Conservation (phyloP, 37 sponge, comb jelly and placozoan genomes). For the Mnemiopsis leidyi region DNA sequence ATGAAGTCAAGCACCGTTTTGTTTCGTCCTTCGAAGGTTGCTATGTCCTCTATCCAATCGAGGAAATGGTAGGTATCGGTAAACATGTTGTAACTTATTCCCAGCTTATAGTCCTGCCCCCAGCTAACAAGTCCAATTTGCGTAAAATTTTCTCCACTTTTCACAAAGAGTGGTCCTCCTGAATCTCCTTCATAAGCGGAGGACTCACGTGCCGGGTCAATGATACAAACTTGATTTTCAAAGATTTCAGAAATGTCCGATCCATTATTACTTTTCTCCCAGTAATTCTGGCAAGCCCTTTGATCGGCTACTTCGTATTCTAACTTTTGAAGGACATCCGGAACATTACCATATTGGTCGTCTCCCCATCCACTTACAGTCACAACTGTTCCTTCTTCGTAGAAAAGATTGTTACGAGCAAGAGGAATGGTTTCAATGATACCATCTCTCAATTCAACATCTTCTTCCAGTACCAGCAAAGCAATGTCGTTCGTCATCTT, state of each 20-base stretch:
- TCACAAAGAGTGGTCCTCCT: not conserved
- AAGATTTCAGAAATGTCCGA: not conserved
- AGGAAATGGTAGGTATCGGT: not conserved
- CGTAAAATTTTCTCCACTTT: not conserved
- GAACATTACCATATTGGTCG: not conserved
- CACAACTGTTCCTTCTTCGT: not conserved
- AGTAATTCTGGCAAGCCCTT: not conserved
- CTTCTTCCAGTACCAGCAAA: not conserved
- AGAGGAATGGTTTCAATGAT: not conserved
- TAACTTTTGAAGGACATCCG: not conserved
- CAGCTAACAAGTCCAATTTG: not conserved
- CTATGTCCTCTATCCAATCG: not conserved
- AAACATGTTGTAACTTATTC: not conserved
- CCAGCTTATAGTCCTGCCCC: not conserved
- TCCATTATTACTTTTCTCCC: not conserved
- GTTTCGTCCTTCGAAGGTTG: no score
- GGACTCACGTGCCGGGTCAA: not conserved
- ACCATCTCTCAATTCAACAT: not conserved
- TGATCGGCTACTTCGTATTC: not conserved
- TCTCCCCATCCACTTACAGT: not conserved
- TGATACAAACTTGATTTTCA: not conserved
- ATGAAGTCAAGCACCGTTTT: no score
- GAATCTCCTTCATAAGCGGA: not conserved
- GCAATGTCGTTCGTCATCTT: not conserved
- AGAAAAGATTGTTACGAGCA: not conserved